Evolutionary conservation across 1,140 invertebrate species (phyloP), one percentile per base, ranked within the genome.

Genomic region (Nomia melanderi): DNA sequence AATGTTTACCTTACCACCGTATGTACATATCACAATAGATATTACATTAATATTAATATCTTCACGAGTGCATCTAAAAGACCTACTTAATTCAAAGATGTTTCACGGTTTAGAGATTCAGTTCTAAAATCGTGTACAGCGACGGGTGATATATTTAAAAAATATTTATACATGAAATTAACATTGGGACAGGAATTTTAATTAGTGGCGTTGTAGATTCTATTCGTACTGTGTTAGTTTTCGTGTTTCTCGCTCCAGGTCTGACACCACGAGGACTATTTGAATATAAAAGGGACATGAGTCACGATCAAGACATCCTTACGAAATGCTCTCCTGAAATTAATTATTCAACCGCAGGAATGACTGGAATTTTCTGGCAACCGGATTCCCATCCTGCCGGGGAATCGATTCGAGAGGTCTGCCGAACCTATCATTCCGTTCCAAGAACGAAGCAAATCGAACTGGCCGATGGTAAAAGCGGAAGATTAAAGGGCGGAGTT

Each of bases 401-500:
- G 60, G 62, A 79, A 62, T 83, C 57, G 77, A 77, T 65, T 67
- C 65, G 44, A 33, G 36, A 29, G 14, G 65, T 29, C 41, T 41
- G 47, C 70, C 44, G 66, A 77, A 69, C 64, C 67, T 59, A 80
- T 77, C 20, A 56, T 69, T 54, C 25, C 4, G 27, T 80, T 84
- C 78, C 53, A 8, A 53, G 82, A 84, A 84, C 62, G 72, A 44
- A 82, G 83, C 81, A 83, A 83, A 82, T 80, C 72, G 72, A 77
- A 73, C n/a, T 11, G 36, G 75, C 71, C 41, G 74, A 33, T 39
- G 67, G 66, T 69, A 77, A 67, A 81, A 67, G 60, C 70, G 69
- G 64, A 81, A 78, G 83, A 86, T 86, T 80, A 80, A 86, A 85
- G 83, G 63, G 69, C 60, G 59, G 60, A 77, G 77, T 82, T 84